Percentiles rank a stretch among this genome's conserved stretches.
phyloP scores from a whole-genome alignment of 2,888 invertebrate species.

The Napeogenes sylphis region DNA sequence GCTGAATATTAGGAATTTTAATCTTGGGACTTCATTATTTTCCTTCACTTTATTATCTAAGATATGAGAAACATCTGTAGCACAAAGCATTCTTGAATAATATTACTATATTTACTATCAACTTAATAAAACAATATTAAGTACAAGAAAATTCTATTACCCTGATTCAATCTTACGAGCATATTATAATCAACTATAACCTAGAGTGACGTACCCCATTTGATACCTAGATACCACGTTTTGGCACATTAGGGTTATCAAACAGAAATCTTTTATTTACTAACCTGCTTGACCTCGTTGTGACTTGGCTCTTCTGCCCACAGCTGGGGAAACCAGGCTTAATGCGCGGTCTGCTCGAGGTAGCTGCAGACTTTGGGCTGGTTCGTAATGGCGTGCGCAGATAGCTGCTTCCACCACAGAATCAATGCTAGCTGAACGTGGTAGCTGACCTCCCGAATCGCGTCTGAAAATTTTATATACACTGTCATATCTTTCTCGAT shows the following conservation, averaged over 20 bases:
- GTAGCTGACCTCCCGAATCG: conserved; percentile 76
- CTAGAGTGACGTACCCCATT: no score
- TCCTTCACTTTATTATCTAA: no score
- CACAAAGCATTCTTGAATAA: no score
- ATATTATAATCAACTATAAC: no score
- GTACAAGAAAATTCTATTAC: no score
- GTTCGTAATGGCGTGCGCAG: conserved; percentile 70
- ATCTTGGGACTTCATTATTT: no score
- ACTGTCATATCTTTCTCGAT: neutral
- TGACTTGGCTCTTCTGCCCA: conserved; percentile 85
- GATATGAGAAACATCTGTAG: no score
- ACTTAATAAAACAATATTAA: no score
- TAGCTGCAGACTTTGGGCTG: conserved; percentile 46
- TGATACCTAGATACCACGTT: no score
- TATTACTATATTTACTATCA: no score
- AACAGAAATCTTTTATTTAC: conserved; percentile 26
- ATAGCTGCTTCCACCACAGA: conserved; percentile 85
- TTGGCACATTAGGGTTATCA: neutral
- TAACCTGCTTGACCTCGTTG: conserved; percentile 85
- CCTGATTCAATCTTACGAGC: no score
- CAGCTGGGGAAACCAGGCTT: conserved; percentile 83
- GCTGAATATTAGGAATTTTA: no score
- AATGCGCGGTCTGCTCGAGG: conserved; percentile 69
- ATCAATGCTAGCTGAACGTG: conserved; percentile 89
- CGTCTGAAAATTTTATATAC: conserved; percentile 50